phyloP scores from a whole-genome alignment of 1,140 invertebrate genomes.

The Lutraria rhynchaena region DNA sequence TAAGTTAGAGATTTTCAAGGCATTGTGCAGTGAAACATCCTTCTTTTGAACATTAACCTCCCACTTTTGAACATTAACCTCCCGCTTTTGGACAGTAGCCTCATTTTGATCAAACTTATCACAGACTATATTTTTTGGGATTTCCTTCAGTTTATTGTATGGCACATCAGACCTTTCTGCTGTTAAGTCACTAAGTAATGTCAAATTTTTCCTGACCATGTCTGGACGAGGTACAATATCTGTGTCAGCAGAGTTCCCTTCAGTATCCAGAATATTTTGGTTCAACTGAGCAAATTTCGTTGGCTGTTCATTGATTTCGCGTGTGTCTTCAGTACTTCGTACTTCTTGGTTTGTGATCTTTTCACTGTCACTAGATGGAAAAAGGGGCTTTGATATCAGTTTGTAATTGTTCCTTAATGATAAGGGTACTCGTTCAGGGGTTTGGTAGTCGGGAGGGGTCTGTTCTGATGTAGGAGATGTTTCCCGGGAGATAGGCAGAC shows the following conservation, averaged over 20 bases:
- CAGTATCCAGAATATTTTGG: conserved; percentile 1
- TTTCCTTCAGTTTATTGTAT: neutral
- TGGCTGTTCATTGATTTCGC: neutral
- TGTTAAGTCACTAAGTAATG: neutral
- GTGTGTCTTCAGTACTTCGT: neutral
- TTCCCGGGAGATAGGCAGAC: neutral
- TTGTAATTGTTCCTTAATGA: neutral
- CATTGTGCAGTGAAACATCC: too few species aligned
- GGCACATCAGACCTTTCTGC: neutral
- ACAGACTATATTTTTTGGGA: too few species aligned
- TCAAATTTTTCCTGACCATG: neutral
- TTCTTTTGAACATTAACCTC: neutral
- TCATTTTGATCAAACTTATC: too few species aligned
- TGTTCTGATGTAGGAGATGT: conserved; percentile 21
- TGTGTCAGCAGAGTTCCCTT: conserved; percentile 21
- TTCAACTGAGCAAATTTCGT: neutral
- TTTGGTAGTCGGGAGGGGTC: conserved; percentile 10
- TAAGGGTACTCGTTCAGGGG: conserved; percentile 33
- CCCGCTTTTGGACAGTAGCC: too few species aligned
- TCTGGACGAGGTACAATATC: conserved; percentile 17
- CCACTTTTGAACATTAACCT: neutral
- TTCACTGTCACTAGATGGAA: neutral
- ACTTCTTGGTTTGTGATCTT: neutral
- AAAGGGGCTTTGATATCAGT: conserved; percentile 26
- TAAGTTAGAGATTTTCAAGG: neutral